A percentile compares a stretch with the other conserved stretches of the same genome.
Evolutionary conservation across 37 sponge, comb jelly and placozoan genomes (phyloP).

Genomic region (Spongilla lacustris): DNA sequence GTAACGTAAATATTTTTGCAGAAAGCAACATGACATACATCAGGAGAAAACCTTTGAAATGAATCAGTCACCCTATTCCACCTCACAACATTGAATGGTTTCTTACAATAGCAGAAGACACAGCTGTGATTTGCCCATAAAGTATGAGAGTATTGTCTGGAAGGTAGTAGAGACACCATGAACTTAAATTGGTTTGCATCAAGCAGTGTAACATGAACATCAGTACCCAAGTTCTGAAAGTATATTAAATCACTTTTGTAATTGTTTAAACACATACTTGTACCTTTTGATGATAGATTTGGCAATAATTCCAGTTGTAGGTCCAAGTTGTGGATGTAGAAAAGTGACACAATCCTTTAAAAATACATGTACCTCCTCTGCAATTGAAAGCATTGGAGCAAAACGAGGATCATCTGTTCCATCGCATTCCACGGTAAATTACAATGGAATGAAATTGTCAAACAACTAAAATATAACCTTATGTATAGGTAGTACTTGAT

Average conservation of each 20-base stretch:
- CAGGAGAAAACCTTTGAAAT: background rate
- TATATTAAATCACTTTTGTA: background rate
- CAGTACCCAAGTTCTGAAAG: background rate
- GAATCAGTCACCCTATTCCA: background rate
- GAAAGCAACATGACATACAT: background rate
- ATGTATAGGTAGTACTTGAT: background rate
- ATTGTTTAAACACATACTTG: background rate
- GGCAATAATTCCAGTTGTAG: background rate
- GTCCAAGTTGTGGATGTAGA: background rate
- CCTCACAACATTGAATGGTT: background rate
- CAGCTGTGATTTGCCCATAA: background rate
- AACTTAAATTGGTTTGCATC: background rate
- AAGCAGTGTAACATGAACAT: background rate
- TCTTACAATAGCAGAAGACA: background rate
- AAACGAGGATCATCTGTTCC: slow-evolving; percentile 16
- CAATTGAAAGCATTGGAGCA: background rate
- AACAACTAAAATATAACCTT: background rate
- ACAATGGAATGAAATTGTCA: background rate
- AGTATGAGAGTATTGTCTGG: background rate
- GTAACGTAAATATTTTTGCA: too few species aligned
- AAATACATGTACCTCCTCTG: background rate
- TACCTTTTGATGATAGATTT: background rate
- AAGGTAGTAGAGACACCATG: background rate
- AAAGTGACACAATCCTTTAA: background rate
- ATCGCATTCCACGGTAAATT: background rate